These are phyloP conservation scores for Diprion similis DNA, from an alignment of 1,140 invertebrate genomes.

Conservation along the genomic window DNA sequence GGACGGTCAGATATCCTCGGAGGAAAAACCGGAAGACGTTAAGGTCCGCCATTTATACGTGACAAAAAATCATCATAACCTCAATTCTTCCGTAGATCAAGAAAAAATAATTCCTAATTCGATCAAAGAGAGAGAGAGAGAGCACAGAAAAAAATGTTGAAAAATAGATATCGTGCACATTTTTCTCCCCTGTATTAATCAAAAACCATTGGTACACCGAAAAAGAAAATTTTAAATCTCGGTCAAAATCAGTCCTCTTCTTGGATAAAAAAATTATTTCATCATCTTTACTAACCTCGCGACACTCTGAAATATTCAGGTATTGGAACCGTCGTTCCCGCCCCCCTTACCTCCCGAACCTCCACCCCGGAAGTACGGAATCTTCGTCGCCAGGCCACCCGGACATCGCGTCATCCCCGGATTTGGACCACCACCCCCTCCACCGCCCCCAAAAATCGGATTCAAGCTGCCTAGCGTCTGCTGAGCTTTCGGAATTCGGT, in stretches of 20 bases:
- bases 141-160: too few relatives aligned
- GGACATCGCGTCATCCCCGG: constrained; percentile 29
- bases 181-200: neutral
- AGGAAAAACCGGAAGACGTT: constrained; percentile 28
- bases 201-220: neutral
- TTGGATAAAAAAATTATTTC: neutral
- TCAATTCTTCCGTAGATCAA: constrained; percentile 11
- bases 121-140: too few relatives aligned
- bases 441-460: constrained; percentile 37
- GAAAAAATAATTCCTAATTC: constrained; percentile 11
- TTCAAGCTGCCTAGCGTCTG: constrained; percentile 44
- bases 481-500: constrained; percentile 33
- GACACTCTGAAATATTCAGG: constrained; percentile 23
- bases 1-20: constrained; percentile 24
- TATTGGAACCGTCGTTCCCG: constrained; percentile 48
- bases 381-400: constrained; percentile 45
- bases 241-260: constrained; percentile 10
- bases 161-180: neutral
- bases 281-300: too few relatives aligned
- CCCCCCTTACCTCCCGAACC: constrained; percentile 38
- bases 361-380: constrained; percentile 46
- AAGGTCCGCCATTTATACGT: constrained; percentile 39
- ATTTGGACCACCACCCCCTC: constrained; percentile 17
- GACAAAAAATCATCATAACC: too few relatives aligned
- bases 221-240: constrained; percentile 6